Conservation (phyloP, 2,888 invertebrate genomes). For the Calameuta idolon region DNA sequence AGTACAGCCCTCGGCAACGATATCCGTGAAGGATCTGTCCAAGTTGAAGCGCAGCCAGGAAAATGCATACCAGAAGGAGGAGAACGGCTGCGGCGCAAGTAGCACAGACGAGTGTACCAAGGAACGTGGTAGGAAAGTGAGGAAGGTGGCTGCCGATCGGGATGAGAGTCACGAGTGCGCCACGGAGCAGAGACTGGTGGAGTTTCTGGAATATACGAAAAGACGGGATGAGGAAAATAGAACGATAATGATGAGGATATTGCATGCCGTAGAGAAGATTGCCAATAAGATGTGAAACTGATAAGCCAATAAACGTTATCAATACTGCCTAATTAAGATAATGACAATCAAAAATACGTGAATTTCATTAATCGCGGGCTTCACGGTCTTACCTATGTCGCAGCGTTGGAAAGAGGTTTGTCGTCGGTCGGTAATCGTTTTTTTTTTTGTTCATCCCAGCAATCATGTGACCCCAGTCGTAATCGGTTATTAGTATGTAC, state of each 20-base stretch:
- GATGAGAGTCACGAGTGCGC: slow-evolving; percentile 23
- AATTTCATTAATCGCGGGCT: background rate
- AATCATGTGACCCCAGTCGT: background rate
- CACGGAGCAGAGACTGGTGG: slow-evolving; percentile 47
- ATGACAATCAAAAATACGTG: background rate
- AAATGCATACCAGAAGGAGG: slow-evolving; percentile 15
- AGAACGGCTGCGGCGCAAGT: background rate
- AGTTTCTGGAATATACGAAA: slow-evolving; percentile 55
- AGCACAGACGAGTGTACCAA: slow-evolving; percentile 30
- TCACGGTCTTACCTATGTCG: background rate
- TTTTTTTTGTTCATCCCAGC: background rate
- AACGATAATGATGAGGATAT: slow-evolving; percentile 47
- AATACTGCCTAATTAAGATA: background rate
- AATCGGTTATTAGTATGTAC: background rate
- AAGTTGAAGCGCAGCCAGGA: slow-evolving; percentile 26
- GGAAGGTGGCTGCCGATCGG: slow-evolving; percentile 9
- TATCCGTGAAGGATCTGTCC: slow-evolving; percentile 34
- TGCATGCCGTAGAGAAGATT: slow-evolving; percentile 52
- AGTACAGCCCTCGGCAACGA: slow-evolving; percentile 27
- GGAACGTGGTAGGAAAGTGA: slow-evolving; percentile 24
- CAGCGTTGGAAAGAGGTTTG: background rate
- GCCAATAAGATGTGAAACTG: slow-evolving; percentile 38
- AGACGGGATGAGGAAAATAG: slow-evolving; percentile 54
- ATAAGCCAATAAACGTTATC: background rate
- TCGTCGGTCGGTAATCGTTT: background rate